Conservation (phyloP, 2,113 vertebrate species). For the Hoplias malabaricus region DNA sequence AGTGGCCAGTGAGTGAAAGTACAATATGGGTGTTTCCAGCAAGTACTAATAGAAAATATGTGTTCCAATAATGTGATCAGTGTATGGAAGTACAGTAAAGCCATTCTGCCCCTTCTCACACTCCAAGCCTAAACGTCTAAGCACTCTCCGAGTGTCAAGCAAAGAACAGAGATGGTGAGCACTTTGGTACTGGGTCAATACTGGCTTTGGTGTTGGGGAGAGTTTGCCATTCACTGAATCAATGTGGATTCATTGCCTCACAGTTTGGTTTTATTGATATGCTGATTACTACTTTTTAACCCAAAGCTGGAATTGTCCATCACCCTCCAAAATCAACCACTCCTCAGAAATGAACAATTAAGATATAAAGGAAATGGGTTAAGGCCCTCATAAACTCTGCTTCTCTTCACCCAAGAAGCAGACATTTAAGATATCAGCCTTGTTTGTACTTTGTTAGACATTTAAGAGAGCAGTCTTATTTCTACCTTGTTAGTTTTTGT, state of each 20-base stretch:
- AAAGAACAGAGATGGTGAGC: constrained; percentile 17
- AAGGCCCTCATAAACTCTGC: too few species aligned
- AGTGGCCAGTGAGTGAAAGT: too few species aligned
- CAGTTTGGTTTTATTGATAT: constrained; percentile 35
- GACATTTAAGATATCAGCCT: background rate
- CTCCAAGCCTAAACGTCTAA: background rate
- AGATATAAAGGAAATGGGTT: too few species aligned
- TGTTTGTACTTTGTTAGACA: background rate
- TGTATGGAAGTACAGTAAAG: background rate
- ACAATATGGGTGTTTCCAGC: background rate
- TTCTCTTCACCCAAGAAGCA: background rate
- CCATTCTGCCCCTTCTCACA: background rate
- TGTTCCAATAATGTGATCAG: background rate
- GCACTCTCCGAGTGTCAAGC: background rate
- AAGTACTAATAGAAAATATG: too few species aligned
- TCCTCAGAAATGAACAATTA: too few species aligned
- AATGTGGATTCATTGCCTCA: constrained; percentile 17
- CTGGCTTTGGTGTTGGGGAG: constrained; percentile 32
- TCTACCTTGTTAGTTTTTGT: background rate
- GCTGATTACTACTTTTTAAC: constrained; percentile 42
- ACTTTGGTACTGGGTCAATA: constrained; percentile 35
- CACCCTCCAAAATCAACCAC: too few species aligned
- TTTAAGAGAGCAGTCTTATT: background rate
- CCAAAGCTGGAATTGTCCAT: constrained; percentile 28
- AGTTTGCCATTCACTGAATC: background rate